Base-by-base conservation (phyloP, 2,888 invertebrate genomes). In the Thera obeliscata region DNA sequence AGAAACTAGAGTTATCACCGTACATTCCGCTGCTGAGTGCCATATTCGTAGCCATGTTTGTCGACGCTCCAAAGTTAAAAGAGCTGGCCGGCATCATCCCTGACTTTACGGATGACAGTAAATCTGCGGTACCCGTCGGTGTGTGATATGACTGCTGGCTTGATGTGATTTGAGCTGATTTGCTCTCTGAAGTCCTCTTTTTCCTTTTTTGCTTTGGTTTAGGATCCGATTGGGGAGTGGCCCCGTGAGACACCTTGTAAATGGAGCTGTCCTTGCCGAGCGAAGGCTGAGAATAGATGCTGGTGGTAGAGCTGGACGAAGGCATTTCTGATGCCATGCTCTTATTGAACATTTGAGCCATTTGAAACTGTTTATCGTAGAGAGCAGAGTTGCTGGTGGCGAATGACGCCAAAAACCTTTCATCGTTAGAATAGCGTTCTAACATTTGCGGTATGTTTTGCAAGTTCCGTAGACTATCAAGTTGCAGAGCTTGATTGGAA, bases 1-100 rank as follows among this genome's bases (percentile, higher is more conserved):
- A 90, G 84, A 96, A 96, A 54, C 95, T 94, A 75, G 95, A 93
- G 80, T 95, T 96, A 56, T 96, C 96, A 6, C 93, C 94, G 76
- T 95, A 95, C 56, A 96, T 84, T 12, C 95, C 94, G 11, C 95
- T 84, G 66, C 91, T 84, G 64, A 95, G 85, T 55, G 94, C 89
- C 80, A 96, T 90, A 66, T 95, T 94, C 5, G 96, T 94, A 0
- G 94, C 89, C 79, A 96, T 90, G 68, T 95, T 94, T 3, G 96
- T 94, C 0, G 96, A 93, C 3, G 97, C 94, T 22, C 97, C 97
- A 81, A 97, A 98, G 84, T 97, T 97, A 79, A 97, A 98, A 61
- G 97, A 97, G 88, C 97, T 97, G 38, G 96, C 96, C 6, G 97
- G 95, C 72, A 97, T 96, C 82, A 97, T 96, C 76, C 95, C 95